Base-by-base conservation (phyloP, 2,888 invertebrate species). In the Cephus runcator region DNA sequence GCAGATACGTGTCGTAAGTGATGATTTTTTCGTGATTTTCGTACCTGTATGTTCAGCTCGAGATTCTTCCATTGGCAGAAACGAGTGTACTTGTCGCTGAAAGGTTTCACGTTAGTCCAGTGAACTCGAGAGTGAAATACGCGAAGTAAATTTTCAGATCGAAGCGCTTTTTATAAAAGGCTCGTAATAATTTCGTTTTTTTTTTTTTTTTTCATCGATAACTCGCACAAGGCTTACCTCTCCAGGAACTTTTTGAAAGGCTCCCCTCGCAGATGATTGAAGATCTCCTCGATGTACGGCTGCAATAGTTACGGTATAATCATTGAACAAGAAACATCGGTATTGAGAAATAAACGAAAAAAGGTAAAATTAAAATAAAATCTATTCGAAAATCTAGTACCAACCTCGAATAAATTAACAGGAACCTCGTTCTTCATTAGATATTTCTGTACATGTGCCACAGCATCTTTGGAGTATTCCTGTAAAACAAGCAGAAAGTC, bases 31-130 rank as follows among this genome's bases (percentile, higher is more conserved):
- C 73, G 15, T 36, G 36, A 36, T 36, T 36, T 75, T 77, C 83
- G 81, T 92, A 97, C 97, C 94, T 98, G 98, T 92, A 99, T 99
- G 94, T 99, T 99, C 92, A 99, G 94, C 94, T 99, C 99, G 94
- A 99, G 95, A 93, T 99, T 99, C 94, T 99, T 99, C 99, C 99
- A 99, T 93, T 99, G 99, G 93, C 99, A 99, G 94, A 99, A 99
- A 90, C 99, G 95, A 88, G 99, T 99, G 93, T 98, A 99, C 94
- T 99, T 99, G 92, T 99, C 99, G 94, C 99, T 99, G 93, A 79
- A 95, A 95, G 85, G 81, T 80, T 34, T 82, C 69, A 74, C 73
- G 76, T 73, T 77, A 78, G 69, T 78, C 77, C 74, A 78, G 75
- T 36, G 73, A 71, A 76, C 79, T 71, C 76, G 68, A 78, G 75